These are phyloP conservation scores for Myocastor coypus DNA, from an alignment of 2,113 vertebrate genomes.

Conservation along the genomic window DNA sequence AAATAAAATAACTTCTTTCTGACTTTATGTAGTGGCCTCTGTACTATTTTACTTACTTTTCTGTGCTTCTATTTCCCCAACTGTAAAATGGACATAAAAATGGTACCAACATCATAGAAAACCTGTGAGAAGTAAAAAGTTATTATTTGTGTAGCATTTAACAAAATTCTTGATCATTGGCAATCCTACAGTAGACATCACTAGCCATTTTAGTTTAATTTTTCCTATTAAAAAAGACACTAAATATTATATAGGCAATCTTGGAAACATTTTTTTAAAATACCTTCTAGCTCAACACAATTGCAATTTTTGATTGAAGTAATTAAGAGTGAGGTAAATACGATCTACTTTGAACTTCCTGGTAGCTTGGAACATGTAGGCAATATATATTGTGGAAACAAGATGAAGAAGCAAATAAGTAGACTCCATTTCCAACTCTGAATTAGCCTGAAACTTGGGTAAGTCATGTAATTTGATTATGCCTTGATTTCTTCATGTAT, in stretches of 20 bases:
- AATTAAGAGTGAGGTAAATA: not conserved
- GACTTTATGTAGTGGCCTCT: not conserved
- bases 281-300: not conserved
- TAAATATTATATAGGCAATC: not conserved
- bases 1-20: not conserved
- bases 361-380: not conserved
- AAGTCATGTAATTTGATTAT: not conserved
- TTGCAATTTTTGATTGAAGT: conserved; percentile 9
- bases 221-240: conserved; percentile 27
- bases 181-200: not conserved
- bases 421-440: not conserved
- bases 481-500: not conserved
- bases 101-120: not conserved
- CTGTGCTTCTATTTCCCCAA: not conserved
- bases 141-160: not conserved
- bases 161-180: not conserved
- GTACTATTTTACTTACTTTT: not conserved
- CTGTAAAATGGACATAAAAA: not conserved
- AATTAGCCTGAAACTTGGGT: not conserved
- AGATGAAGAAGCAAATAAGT: not conserved
- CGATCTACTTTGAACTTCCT: not conserved
- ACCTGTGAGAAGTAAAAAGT: not conserved
- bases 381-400: not conserved
- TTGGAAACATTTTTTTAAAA: conserved; percentile 35
- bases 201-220: not conserved